Evolutionary conservation across 2,113 vertebrate genomes (phyloP), one percentile per base, ranked within the genome.

Genomic region (Phyllostomus hastatus): DNA sequence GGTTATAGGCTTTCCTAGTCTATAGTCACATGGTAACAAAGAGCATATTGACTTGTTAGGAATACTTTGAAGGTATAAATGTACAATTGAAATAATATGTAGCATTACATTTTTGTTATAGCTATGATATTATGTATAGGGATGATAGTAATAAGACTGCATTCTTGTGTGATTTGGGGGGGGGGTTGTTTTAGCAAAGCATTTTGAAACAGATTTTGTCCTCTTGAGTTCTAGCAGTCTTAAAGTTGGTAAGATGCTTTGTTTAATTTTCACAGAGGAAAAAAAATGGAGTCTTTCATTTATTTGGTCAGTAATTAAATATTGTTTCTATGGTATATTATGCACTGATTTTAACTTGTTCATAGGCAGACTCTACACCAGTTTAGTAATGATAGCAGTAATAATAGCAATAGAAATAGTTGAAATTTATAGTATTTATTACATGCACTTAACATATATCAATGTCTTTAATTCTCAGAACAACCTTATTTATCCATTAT

Each of bases 171-270:
- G 67, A 50, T 35, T 96, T 38, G 6, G 10, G 73, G 50, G 10
- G 73, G 50, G 75, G 41, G 43, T 94, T 82, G 38, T 70, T 96
- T 46, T 79, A 59, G 90, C 41, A 48, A 28, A 90, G 26, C 33
- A 41, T 5, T 89, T 96, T 72, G 41, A 79, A 86, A 81, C 87
- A 89, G 41, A 57, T 92, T 78, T 76, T 38, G 12, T 79, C 14
- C 10, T 84, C 48, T 57, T 91, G 66, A 80, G 57, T 50, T 57
- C 80, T 20, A 84, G n/a, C 22, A 33, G n/a, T 61, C 16, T 80
- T 86, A 88, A 89, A 78, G 73, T 43, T 96, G 50, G 28, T 93
- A 87, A 69, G 54, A 59, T 94, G 59, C 50, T 46, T n/a, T 80
- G 54, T 78, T 82, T 46, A n/a, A 0, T 54, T 75, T 94, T 97